Conservation (phyloP, 2,888 invertebrate genomes). For the Pollenia labialis region DNA sequence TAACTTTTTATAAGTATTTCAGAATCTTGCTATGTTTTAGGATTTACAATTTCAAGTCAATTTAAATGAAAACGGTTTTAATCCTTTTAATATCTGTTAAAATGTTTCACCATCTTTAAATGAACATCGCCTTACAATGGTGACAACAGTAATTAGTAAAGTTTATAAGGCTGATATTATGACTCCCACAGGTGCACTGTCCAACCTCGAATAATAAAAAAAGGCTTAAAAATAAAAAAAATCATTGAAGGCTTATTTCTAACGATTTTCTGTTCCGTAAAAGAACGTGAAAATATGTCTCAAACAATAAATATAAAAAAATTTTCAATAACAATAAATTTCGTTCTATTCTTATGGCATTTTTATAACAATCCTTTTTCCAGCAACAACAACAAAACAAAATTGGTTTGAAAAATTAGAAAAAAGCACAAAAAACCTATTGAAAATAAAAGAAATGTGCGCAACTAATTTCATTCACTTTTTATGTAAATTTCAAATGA, state of each 20-base stretch:
- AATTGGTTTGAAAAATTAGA: constrained; percentile 3
- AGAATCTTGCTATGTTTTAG: neutral
- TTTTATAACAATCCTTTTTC: constrained; percentile 64
- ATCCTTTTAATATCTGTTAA: constrained; percentile 35
- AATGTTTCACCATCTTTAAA: constrained; percentile 17
- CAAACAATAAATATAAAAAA: constrained; percentile 28
- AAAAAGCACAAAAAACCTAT: constrained; percentile 37
- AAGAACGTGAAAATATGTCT: constrained; percentile 66
- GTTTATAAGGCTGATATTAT: constrained; percentile 65
- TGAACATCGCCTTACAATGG: constrained; percentile 51
- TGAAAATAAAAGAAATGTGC: constrained; percentile 69
- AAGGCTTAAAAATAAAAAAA: neutral
- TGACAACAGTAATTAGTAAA: constrained; percentile 71
- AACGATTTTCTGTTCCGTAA: constrained; percentile 4
- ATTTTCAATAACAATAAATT: constrained; percentile 70
- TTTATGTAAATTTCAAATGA: constrained; percentile 70
- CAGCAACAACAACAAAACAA: neutral
- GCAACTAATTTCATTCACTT: constrained; percentile 71
- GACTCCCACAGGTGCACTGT: constrained; percentile 69
- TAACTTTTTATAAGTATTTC: too few species aligned
- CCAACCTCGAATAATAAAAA: neutral
- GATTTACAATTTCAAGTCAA: neutral
- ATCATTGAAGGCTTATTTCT: constrained; percentile 20
- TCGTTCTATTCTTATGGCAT: constrained; percentile 9
- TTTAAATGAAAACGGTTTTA: constrained; percentile 4